phyloP scores from a whole-genome alignment of 2,113 vertebrate species.

The Hypanus sabinus region DNA sequence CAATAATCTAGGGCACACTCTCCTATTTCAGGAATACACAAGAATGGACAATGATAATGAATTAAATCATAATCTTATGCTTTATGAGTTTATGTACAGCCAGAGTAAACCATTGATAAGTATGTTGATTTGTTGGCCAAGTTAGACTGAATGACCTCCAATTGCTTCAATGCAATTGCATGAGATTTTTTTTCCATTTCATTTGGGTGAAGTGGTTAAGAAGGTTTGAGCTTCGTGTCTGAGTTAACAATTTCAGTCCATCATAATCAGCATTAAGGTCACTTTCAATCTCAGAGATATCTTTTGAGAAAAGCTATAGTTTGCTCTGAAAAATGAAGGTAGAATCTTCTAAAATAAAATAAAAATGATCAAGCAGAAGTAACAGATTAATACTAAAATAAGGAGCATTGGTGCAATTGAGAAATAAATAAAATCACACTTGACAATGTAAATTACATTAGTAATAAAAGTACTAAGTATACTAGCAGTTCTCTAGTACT shows the following conservation, averaged over 20 bases:
- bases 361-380: neutral
- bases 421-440: neutral
- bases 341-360: neutral
- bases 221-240: neutral
- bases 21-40: neutral
- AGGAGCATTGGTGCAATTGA: neutral
- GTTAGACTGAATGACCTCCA: neutral
- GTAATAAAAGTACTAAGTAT: neutral
- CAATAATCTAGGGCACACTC: neutral
- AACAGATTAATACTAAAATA: neutral
- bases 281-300: neutral
- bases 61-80: neutral
- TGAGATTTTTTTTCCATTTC: neutral
- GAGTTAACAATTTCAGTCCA: neutral
- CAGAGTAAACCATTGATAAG: neutral
- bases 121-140: neutral
- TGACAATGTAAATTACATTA: neutral
- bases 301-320: neutral
- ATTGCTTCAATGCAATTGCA: neutral
- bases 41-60: neutral
- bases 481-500: neutral
- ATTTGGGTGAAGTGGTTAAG: neutral
- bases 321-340: neutral
- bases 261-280: neutral
- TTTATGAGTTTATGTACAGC: neutral